These are phyloP conservation scores for Steromphala cineraria DNA, from an alignment of 2,888 invertebrate species.

Conservation along the genomic window DNA sequence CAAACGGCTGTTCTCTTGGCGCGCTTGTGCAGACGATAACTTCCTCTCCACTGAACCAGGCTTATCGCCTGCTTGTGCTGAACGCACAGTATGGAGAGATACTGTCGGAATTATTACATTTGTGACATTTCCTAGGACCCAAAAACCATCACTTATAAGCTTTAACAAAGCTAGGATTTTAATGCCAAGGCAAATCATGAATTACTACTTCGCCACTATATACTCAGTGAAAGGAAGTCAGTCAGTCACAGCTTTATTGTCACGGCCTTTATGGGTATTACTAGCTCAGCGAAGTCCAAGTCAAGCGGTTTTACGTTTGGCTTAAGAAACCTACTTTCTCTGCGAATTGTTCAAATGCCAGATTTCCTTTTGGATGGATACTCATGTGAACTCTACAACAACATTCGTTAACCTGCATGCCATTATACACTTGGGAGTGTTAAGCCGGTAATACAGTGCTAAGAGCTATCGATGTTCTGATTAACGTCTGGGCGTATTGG, in stretches of 20 bases:
- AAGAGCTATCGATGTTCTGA: no score
- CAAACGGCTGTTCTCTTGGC: not conserved
- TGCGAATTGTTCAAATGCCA: no score
- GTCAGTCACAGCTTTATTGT: not conserved
- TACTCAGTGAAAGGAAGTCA: not conserved
- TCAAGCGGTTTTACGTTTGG: no score
- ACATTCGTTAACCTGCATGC: no score
- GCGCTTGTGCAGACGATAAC: slow-evolving; percentile 2
- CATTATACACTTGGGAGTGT: no score
- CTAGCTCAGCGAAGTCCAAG: not conserved
- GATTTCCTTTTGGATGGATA: no score
- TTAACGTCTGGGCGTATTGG: no score
- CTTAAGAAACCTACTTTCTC: no score
- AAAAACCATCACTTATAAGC: no score
- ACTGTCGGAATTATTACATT: not conserved
- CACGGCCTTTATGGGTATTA: not conserved
- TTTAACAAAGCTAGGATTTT: not conserved
- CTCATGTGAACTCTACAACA: no score
- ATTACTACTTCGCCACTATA: no score
- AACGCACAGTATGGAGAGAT: not conserved
- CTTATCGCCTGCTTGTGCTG: not conserved
- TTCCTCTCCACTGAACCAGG: not conserved
- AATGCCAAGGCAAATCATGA: not conserved
- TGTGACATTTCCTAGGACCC: not conserved
- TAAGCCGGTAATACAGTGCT: no score